Conservation (phyloP, 2,113 vertebrate species). For the Notothenia coriiceps region DNA sequence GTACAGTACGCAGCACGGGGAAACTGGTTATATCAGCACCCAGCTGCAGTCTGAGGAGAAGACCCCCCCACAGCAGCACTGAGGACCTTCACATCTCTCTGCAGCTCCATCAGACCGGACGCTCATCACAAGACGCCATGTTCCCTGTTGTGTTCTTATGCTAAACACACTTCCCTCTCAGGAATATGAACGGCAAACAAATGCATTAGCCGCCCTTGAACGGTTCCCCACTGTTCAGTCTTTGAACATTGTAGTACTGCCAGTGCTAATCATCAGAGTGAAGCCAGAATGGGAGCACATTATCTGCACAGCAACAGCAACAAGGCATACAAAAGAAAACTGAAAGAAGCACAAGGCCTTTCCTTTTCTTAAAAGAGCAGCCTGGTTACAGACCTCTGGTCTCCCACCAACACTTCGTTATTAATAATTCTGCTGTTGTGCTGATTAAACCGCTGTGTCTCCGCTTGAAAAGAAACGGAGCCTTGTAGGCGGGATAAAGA, state of each 20-base stretch:
- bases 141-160: conserved; percentile 29
- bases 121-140: background rate
- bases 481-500: background rate
- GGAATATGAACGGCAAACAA: conserved; percentile 38
- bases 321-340: background rate
- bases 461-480: background rate
- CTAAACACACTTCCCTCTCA: conserved; percentile 22
- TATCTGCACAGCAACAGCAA: conserved; percentile 17
- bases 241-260: conserved; percentile 16
- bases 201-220: conserved; percentile 24
- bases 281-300: background rate
- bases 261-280: conserved; percentile 16
- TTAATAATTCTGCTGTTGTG: background rate
- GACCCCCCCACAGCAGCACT: background rate
- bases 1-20: conserved; percentile 6
- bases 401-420: background rate
- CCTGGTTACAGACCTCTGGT: background rate
- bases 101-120: background rate
- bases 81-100: background rate
- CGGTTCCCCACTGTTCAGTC: background rate
- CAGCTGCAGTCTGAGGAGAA: background rate
- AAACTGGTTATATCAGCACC: background rate
- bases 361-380: background rate
- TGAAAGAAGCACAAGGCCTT: background rate
- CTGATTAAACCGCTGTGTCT: background rate